A percentile compares a stretch with the other conserved stretches of the same genome.
These are phyloP conservation scores for Bombus turneri DNA, from an alignment of 1,140 invertebrate genomes.

Conservation along the genomic window DNA sequence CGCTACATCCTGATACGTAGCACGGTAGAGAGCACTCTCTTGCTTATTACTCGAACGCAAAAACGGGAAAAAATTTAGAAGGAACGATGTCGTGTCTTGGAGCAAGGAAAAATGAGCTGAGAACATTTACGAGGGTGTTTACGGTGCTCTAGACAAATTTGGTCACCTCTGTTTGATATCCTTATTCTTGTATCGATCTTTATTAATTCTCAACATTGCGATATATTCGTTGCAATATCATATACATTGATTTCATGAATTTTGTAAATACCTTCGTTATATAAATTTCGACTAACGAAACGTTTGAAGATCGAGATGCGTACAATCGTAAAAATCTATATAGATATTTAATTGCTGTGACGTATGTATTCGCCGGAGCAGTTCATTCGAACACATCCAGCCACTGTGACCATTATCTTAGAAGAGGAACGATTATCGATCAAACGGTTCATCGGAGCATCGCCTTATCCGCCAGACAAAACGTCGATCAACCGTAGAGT, in stretches of 20 bases:
- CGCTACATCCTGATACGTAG: background rate
- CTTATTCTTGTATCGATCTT: too few species aligned
- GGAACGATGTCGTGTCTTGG: background rate
- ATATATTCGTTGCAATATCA: too few species aligned
- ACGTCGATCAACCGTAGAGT: slow-evolving; percentile 3
- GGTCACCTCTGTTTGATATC: too few species aligned
- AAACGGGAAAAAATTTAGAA: background rate
- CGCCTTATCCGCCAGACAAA: slow-evolving; percentile 34
- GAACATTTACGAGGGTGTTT: background rate
- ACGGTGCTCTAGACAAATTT: slow-evolving; percentile 12
- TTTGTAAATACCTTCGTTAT: too few species aligned
- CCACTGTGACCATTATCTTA: background rate
- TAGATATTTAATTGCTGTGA: too few species aligned
- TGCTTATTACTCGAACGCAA: background rate
- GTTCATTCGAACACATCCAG: too few species aligned
- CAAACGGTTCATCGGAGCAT: background rate
- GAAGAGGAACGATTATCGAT: background rate
- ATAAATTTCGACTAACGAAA: too few species aligned
- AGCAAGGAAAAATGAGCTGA: background rate
- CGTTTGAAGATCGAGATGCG: too few species aligned
- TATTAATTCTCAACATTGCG: too few species aligned
- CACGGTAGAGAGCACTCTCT: background rate
- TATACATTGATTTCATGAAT: too few species aligned
- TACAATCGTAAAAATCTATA: too few species aligned
- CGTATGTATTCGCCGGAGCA: too few species aligned